Conservation (phyloP, 2,888 invertebrate genomes). For the Drosophila planitibia region DNA sequence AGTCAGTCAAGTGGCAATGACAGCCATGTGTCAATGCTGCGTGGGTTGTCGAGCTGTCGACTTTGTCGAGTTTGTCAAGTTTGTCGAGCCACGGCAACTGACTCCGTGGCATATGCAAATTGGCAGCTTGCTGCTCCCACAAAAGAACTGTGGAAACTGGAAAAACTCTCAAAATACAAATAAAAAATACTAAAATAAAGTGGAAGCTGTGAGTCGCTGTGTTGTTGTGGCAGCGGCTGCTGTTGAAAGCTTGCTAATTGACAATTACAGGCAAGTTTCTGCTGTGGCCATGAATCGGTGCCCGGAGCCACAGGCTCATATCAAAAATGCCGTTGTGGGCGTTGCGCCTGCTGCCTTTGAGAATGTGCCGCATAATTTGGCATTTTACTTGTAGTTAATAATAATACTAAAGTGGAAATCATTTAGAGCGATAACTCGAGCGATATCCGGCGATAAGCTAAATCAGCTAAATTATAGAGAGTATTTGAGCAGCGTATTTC, state of each 20-base stretch:
- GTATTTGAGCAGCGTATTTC: slow-evolving; percentile 43
- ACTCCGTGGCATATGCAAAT: slow-evolving; percentile 62
- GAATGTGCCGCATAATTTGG: slow-evolving; percentile 42
- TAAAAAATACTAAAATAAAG: background rate
- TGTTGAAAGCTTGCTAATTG: slow-evolving; percentile 81
- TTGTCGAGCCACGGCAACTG: slow-evolving; percentile 36
- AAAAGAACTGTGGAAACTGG: slow-evolving; percentile 21
- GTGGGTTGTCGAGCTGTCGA: slow-evolving; percentile 53
- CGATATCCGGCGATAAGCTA: slow-evolving; percentile 38
- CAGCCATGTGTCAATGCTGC: slow-evolving; percentile 65
- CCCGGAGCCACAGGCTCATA: slow-evolving; percentile 29
- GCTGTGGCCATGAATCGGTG: slow-evolving; percentile 46
- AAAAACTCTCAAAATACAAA: slow-evolving; percentile 23
- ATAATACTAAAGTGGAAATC: slow-evolving; percentile 48
- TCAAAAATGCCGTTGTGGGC: slow-evolving; percentile 39
- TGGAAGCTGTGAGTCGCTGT: slow-evolving; percentile 47
- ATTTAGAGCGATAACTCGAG: slow-evolving; percentile 40
- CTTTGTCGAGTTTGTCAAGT: background rate
- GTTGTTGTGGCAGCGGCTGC: slow-evolving; percentile 33
- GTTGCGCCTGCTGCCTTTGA: slow-evolving; percentile 38
- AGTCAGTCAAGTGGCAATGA: slow-evolving; percentile 21
- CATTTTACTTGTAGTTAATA: slow-evolving; percentile 10
- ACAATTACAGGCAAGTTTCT: slow-evolving; percentile 68
- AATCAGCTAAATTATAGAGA: slow-evolving; percentile 53
- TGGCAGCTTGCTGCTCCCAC: slow-evolving; percentile 44